Evolutionary conservation across 2,888 invertebrate genomes (phyloP), one percentile per base, ranked within the genome.

Genomic region (Cerastis leucographa): DNA sequence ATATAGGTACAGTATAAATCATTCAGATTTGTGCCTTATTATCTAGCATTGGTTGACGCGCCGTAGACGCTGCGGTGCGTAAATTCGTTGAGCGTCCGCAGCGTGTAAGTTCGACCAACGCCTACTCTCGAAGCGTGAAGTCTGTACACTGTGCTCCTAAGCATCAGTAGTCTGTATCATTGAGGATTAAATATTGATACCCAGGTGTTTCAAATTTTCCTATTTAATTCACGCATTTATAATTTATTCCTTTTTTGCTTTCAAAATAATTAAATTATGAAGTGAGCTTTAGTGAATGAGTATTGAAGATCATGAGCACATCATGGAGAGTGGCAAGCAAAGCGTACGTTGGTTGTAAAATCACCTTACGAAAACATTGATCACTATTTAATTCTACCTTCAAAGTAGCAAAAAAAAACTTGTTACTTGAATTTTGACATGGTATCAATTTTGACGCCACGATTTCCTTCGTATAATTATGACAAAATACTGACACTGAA

Each of bases 271-370:
- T 51, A 35, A 35, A 17, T 56, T 35, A n/a, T 66, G 71, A 49
- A 19, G 46, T 77, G 68, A 76, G 61, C 49, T 66, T 44, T 76
- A 83, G 86, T 79, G 54, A 75, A 75, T 54, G n/a, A 73, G 72
- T 64, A 64, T 54, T 65, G 77, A 73, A 64, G 61, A 61, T 35
- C 22, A 67, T 25, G 65, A 72, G 64, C 54, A 73, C 42, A 25
- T 68, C 40, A 73, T 11, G 78, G 69, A 25, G 64, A 70, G 78
- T 72, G 64, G 71, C 42, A 88, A 89, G 87, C 87, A 44, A 76
- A 83, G 88, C 83, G 70, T 61, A 79, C 46, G 62, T 44, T 35
- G 66, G 42, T 44, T 14, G n/a, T 42, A 42, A 51, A 51, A 62
- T 25, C 42, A 14, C 17, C 71, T 29, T 40, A 62, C 25, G 25